phyloP scores from a whole-genome alignment of 2,797 vertebrate species.

The Pitangus sulphuratus region DNA sequence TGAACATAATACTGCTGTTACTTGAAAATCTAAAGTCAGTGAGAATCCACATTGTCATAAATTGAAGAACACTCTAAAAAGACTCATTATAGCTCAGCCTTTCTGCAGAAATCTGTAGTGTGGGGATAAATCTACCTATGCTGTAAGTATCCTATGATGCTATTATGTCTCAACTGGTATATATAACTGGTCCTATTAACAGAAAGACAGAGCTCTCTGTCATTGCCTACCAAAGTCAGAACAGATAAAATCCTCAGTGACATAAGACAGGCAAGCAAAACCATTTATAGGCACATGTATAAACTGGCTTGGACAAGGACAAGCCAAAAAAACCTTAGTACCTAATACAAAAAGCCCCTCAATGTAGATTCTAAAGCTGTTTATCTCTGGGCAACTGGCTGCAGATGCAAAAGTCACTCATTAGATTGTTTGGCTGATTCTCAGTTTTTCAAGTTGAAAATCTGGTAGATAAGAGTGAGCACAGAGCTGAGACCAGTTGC shows the following conservation, averaged over 20 bases:
- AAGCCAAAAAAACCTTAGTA: background rate
- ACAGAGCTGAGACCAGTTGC: background rate
- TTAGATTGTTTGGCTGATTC: background rate
- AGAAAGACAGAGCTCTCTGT: background rate
- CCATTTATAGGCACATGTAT: background rate
- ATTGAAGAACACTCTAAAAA: background rate
- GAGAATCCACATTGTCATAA: background rate
- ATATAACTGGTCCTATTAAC: background rate
- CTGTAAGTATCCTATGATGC: background rate
- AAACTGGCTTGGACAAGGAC: background rate
- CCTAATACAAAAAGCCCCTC: background rate
- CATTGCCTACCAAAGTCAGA: background rate
- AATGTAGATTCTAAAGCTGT: background rate
- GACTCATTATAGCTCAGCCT: background rate
- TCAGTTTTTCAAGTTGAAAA: background rate
- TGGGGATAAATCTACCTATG: background rate
- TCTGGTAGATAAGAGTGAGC: background rate
- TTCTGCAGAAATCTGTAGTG: background rate
- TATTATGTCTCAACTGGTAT: background rate
- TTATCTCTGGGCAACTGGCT: background rate
- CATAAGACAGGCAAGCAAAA: background rate
- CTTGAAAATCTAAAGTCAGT: background rate
- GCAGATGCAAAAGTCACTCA: background rate
- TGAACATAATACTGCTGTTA: background rate
- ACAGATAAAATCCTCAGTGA: background rate